These are phyloP conservation scores for Oxyura jamaicensis DNA, from an alignment of 2,113 vertebrate genomes.

Conservation along the genomic window DNA sequence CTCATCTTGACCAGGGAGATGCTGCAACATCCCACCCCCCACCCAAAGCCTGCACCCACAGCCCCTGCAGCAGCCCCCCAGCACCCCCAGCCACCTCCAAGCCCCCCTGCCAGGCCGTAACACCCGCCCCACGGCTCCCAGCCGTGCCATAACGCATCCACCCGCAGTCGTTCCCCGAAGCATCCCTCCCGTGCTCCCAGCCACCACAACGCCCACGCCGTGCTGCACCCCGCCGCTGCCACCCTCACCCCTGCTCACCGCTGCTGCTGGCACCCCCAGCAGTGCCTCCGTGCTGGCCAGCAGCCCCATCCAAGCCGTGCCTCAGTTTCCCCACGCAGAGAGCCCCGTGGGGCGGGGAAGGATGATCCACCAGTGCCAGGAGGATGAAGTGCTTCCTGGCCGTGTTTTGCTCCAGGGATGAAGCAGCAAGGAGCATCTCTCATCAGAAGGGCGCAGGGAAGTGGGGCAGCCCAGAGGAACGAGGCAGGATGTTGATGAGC, in stretches of 20 bases:
- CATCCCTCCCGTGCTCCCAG: not conserved
- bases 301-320: not conserved
- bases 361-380: not conserved
- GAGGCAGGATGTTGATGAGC: not conserved
- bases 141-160: not conserved
- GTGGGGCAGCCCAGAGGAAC: accelerated
- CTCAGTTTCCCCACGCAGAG: not conserved
- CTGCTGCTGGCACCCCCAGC: not conserved
- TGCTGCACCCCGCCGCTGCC: accelerated
- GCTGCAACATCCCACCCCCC: not conserved
- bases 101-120: accelerated
- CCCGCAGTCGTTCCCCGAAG: accelerated
- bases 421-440: not conserved
- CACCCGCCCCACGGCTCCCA: accelerated
- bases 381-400: not conserved
- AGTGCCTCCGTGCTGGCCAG: not conserved
- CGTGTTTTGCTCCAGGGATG: not conserved
- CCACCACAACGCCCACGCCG: not conserved
- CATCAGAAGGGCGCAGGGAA: not conserved
- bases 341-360: not conserved
- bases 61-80: not conserved
- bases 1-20: not conserved
- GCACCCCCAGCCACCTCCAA: not conserved
- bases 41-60: not conserved
- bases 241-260: not conserved